Percentiles rank a stretch among this genome's conserved stretches.
phyloP scores from a whole-genome alignment of 2,888 invertebrate genomes.

The Plagiodera versicolora region DNA sequence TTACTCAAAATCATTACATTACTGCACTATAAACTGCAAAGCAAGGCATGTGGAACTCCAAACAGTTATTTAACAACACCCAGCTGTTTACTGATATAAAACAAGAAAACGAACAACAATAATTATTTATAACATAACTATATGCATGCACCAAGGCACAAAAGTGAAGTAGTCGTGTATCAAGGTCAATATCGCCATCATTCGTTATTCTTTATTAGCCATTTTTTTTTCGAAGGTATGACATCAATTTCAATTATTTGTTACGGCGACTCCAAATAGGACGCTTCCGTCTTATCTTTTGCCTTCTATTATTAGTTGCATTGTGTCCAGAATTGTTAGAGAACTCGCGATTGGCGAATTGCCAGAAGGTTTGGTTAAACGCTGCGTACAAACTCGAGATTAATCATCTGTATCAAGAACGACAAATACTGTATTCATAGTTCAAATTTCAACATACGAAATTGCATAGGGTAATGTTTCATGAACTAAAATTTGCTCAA shows the following conservation, averaged over 20 bases:
- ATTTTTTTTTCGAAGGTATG: neutral
- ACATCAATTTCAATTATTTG: neutral
- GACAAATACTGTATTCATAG: neutral
- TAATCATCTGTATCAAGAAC: neutral
- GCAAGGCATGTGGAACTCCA: constrained; percentile 13
- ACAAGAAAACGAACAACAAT: neutral
- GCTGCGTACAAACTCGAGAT: neutral
- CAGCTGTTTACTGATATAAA: neutral
- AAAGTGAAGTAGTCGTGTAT: constrained; percentile 4
- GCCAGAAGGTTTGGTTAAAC: neutral
- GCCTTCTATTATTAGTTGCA: constrained; percentile 1
- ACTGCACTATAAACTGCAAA: too few relatives aligned
- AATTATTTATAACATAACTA: constrained; percentile 14
- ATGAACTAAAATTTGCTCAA: too few relatives aligned
- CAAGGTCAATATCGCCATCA: constrained; percentile 13
- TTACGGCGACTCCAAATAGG: neutral
- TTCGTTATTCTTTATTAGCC: constrained; percentile 1
- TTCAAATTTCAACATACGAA: neutral
- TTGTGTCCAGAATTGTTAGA: neutral
- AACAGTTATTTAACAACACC: constrained; percentile 9
- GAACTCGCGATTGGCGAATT: neutral
- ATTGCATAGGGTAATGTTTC: too few relatives aligned
- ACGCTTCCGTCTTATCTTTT: neutral
- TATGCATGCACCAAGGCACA: constrained; percentile 6
- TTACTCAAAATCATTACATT: neutral